Percentiles rank a stretch among this genome's conserved stretches.
phyloP scores from a whole-genome alignment of 2,888 invertebrate genomes.

The Oligia latruncula region DNA sequence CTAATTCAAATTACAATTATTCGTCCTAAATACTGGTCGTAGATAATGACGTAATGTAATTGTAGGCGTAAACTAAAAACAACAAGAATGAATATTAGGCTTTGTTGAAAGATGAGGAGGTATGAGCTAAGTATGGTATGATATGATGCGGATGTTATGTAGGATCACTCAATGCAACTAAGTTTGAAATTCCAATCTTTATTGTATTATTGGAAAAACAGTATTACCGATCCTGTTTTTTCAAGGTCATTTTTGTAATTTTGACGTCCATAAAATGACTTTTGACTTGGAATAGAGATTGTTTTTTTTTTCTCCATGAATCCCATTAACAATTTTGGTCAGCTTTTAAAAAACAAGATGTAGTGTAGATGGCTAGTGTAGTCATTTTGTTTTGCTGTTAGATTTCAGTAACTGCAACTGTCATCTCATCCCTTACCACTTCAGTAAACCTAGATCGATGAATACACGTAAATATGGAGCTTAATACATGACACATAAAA shows the following conservation, averaged over 20 bases:
- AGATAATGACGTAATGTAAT: background rate
- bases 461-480: background rate
- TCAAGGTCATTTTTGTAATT: too few species aligned
- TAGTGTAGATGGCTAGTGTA: too few species aligned
- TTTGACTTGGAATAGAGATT: too few species aligned
- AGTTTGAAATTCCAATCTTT: background rate
- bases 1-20: slow-evolving; percentile 48
- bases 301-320: too few species aligned
- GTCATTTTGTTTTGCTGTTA: background rate
- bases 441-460: background rate
- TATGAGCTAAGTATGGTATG: slow-evolving; percentile 1
- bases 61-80: background rate
- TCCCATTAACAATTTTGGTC: too few species aligned
- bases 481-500: background rate
- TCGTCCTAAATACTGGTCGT: slow-evolving; percentile 18
- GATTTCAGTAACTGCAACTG: background rate
- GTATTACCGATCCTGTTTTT: background rate
- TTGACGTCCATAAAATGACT: too few species aligned
- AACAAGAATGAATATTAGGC: background rate
- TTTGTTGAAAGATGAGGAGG: slow-evolving; percentile 21
- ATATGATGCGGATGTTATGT: too few species aligned
- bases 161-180: too few species aligned
- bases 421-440: background rate
- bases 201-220: background rate
- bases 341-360: background rate